These are phyloP conservation scores for Gasterosteus nipponicus DNA, from an alignment of 2,113 vertebrate species.

Conservation along the genomic window DNA sequence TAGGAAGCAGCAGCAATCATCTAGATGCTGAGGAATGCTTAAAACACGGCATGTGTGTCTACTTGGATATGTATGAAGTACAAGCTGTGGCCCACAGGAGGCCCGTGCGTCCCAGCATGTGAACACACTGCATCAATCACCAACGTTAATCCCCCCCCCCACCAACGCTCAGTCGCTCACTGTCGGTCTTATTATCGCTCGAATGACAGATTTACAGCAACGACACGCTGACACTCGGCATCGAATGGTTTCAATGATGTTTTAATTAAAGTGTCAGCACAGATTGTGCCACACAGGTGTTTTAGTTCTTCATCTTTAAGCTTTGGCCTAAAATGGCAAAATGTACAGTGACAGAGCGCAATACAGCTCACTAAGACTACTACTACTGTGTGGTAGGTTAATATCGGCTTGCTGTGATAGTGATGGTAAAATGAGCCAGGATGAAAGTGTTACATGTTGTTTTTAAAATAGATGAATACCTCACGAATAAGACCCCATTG, in stretches of 20 bases:
- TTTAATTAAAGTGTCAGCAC: conserved; percentile 24
- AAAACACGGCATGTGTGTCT: neutral
- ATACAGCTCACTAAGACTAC: neutral
- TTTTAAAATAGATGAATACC: conserved; percentile 3
- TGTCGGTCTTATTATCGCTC: conserved; percentile 7
- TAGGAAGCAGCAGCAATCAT: neutral
- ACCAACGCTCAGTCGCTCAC: too few relatives aligned
- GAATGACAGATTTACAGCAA: neutral
- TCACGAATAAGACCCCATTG: conserved; percentile 4
- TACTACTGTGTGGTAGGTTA: neutral
- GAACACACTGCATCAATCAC: conserved; percentile 27
- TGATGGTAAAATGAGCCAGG: neutral
- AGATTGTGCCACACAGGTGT: neutral
- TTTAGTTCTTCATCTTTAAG: conserved; percentile 3
- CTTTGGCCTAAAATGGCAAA: neutral
- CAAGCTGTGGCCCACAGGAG: neutral
- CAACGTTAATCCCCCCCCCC: neutral
- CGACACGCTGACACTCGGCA: conserved; percentile 4
- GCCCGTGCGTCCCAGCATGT: neutral
- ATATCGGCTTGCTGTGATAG: neutral
- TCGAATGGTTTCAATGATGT: conserved; percentile 1
- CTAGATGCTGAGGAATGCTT: neutral
- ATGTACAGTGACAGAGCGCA: neutral
- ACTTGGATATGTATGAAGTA: conserved; percentile 4
- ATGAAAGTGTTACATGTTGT: neutral